Conservation (phyloP, 2,797 vertebrate genomes). For the Galago senegalensis region DNA sequence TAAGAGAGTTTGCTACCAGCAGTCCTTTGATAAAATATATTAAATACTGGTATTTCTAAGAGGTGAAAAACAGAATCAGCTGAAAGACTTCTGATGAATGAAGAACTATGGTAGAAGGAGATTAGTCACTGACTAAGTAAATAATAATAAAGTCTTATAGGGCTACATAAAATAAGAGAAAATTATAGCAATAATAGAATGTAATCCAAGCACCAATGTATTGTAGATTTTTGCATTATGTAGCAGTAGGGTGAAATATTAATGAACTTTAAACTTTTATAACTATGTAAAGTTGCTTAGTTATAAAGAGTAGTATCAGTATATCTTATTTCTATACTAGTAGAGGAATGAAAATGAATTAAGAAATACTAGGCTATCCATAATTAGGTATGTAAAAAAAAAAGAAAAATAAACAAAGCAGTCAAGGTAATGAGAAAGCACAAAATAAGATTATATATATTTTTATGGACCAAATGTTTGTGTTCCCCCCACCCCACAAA, state of each 20-base stretch:
- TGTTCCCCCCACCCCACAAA: not conserved
- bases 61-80: slow-evolving; percentile 33
- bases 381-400: slow-evolving; percentile 47
- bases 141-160: not conserved
- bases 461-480: not conserved
- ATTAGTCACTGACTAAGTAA: not conserved
- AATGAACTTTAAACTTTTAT: slow-evolving; percentile 35
- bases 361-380: not conserved
- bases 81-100: slow-evolving; percentile 14
- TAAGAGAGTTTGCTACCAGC: not conserved
- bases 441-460: not conserved
- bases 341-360: slow-evolving; percentile 12
- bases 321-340: not conserved
- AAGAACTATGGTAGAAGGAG: not conserved
- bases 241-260: slow-evolving; percentile 7
- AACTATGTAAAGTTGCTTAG: not conserved
- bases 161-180: slow-evolving; percentile 35
- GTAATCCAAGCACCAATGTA: not conserved
- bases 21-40: not conserved
- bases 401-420: slow-evolving; percentile 12
- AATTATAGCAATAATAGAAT: not conserved
- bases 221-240: not conserved
- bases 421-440: not conserved
- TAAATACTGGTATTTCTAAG: not conserved
- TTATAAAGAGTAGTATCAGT: not conserved